Base-by-base conservation (phyloP, 1,140 invertebrate genomes). In the Drosophila carrolli region DNA sequence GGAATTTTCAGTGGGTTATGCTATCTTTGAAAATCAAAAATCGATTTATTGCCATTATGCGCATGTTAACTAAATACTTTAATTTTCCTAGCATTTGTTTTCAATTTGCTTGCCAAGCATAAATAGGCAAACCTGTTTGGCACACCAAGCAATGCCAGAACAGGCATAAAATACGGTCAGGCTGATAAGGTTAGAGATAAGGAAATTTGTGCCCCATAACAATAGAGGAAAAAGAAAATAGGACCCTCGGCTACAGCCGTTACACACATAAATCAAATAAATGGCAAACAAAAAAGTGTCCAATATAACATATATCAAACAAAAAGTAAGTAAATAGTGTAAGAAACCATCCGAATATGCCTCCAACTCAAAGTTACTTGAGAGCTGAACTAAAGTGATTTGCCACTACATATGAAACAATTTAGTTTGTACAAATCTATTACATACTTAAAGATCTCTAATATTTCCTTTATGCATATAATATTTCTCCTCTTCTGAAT, bases 221-320 rank as follows among this genome's bases (percentile, higher is more conserved):
- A 63, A 73, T 50, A 37, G 19, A 32, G 14, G 38, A 70, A 57
- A 66, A 60, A n/a, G 38, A n/a, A 66, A 11, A 41, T 78, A 23
- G 43, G 43, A 19, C 19, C 32, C 38, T 14, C 29, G 16, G 44
- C 29, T 38, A 53, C 78, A 77, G 62, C 60, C 81, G 56, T 48
- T 61, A 65, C 63, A 48, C 48, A 55, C 81, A 83, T 80, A 84
- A 84, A 84, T 84, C 81, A 84, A 85, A 77, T 68, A 80, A 84
- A 80, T 62, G 70, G 65, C 76, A 72, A 62, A 50, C 47, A 80
- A 54, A 73, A 78, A 66, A 65, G 48, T 50, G 44, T 7, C 37
- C 61, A 70, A 47, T 51, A 56, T 16, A 16, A 16, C 16, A 16
- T 51, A 71, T 75, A 59, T 37, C 51, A 27, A 46, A 67, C 13